Percentiles rank a stretch among this genome's conserved stretches.
Evolutionary conservation across 2,888 invertebrate genomes (phyloP).

Genomic region (Thecocarcelia acutangulata): DNA sequence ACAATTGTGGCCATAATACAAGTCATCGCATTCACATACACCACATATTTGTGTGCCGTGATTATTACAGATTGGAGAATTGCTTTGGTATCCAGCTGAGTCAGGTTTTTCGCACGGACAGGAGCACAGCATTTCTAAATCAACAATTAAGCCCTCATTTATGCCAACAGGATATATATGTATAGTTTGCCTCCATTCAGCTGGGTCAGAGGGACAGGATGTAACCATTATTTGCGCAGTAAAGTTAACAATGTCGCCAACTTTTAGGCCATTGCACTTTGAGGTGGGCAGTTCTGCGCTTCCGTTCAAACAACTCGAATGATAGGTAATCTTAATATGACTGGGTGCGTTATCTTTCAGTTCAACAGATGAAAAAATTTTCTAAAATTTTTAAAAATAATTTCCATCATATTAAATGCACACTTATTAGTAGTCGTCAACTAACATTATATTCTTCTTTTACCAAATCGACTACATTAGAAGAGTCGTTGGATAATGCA

Average conservation of each 20-base stretch:
- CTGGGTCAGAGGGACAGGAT: constrained; percentile 91
- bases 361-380: constrained; percentile 96
- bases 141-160: constrained; percentile 92
- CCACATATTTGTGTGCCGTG: constrained; percentile 94
- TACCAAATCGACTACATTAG: constrained; percentile 97
- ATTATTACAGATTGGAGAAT: constrained; percentile 86
- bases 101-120: constrained; percentile 94
- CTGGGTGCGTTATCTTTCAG: constrained; percentile 94
- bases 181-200: constrained; percentile 91
- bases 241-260: constrained; percentile 92
- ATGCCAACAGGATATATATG: constrained; percentile 96
- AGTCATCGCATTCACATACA: constrained; percentile 91
- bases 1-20: constrained; percentile 92
- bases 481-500: constrained; percentile 94
- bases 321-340: constrained; percentile 92
- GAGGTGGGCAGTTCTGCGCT: constrained; percentile 87
- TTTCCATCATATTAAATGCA: too few species aligned
- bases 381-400: constrained; percentile 82
- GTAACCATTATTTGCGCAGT: constrained; percentile 90
- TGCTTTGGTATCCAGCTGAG: constrained; percentile 83
- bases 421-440: not conserved
- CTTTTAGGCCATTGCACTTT: constrained; percentile 95
- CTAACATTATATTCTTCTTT: constrained; percentile 91
- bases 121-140: constrained; percentile 95
- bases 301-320: constrained; percentile 88